Evolutionary conservation across 2,113 vertebrate species (phyloP), one percentile per base, ranked within the genome.

Genomic region (Brachyistius frenatus): DNA sequence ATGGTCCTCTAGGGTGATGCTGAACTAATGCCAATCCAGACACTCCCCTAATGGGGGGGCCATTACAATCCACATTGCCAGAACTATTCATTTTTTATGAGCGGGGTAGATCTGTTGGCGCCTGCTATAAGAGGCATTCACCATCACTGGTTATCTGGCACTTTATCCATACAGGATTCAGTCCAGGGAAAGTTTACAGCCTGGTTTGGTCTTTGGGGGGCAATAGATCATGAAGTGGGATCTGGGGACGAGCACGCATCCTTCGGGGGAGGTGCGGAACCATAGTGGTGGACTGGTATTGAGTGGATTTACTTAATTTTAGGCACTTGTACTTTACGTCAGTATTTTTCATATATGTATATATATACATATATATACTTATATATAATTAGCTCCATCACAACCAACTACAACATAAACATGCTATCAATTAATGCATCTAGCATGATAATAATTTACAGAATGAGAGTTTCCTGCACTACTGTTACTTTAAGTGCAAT

Each of bases 31-130:
- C 62, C 69, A 85, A 83, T 85, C 68, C 54, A 88, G 83, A 85
- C 81, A 84, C 85, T 88, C 68, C 30, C 69, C 78, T 91, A 90
- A 92, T 91, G 81, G 87, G 76, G 23, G 61, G 80, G 30, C 80
- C 65, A 92, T 91, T 93, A 88, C 84, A 81, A 58, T 60, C 81
- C 82, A 79, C 78, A 87, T 15, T 63, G 82, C 62, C 67, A 76
- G 77, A 76, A 73, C 58, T 47, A 89, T 92, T 71, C 70, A 91
- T 92, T 91, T 90, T 92, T 93, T 83, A 92, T 92, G 90, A 92
- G 86, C 53, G 33, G 55, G 76, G 73, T 58, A 76, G 81, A 77
- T 85, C 67, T 78, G 73, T 86, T 70, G 84, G 83, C 55, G 66
- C 66, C 83, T 78, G 56, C n/a, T 35, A 76, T 87, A 66, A 31